Conservation (phyloP, 2,797 vertebrate species). For the Falco peregrinus region DNA sequence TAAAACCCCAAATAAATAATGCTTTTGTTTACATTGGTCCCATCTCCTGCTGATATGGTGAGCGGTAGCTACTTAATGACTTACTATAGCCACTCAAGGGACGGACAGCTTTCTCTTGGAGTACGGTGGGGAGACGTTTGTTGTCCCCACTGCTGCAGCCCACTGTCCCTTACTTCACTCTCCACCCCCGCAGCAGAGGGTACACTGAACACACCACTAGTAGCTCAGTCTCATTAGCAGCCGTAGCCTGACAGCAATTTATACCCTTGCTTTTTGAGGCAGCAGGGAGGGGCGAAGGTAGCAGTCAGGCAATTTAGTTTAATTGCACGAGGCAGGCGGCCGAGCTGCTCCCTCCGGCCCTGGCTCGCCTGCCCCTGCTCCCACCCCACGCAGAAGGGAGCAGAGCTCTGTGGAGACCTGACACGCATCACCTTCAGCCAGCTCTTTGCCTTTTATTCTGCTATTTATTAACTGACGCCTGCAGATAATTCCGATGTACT, state of each 20-base stretch:
- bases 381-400: fast-evolving
- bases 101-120: neutral
- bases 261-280: neutral
- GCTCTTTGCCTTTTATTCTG: neutral
- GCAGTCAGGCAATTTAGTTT: neutral
- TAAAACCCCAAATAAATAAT: neutral
- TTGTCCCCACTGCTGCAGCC: neutral
- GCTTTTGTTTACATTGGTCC: neutral
- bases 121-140: neutral
- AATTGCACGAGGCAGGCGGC: neutral
- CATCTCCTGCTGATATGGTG: neutral
- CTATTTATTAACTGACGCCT: slow-evolving; percentile 15
- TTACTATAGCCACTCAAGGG: neutral
- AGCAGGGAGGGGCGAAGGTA: neutral
- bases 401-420: neutral
- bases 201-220: neutral
- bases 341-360: neutral
- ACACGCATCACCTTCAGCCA: neutral
- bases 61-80: neutral
- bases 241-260: neutral
- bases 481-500: neutral
- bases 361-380: neutral
- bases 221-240: neutral
- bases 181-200: neutral
- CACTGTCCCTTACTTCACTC: neutral